Conservation (phyloP, 2,113 vertebrate genomes). For the Archocentrus centrarchus region DNA sequence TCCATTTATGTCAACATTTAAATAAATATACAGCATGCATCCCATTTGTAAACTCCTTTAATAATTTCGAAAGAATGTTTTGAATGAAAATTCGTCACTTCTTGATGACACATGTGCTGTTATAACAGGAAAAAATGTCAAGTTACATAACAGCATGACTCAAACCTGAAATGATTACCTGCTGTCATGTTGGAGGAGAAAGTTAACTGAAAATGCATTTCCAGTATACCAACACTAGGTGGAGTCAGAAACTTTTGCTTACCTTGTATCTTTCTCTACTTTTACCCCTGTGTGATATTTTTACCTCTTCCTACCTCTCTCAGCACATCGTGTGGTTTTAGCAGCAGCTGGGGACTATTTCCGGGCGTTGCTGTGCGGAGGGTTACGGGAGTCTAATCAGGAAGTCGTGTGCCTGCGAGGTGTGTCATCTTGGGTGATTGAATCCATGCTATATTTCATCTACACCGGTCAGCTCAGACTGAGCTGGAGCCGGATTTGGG, state of each 20-base stretch:
- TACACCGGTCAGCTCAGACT: constrained; percentile 26
- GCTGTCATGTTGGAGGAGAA: not conserved
- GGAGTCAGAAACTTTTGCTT: not conserved
- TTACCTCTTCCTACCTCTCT: not conserved
- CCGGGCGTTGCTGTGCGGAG: constrained; percentile 25
- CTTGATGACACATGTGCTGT: not conserved
- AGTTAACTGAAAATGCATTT: not conserved
- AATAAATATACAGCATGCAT: not conserved
- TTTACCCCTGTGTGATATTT: not conserved
- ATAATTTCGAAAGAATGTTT: not conserved
- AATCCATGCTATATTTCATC: constrained; percentile 33
- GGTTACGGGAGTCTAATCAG: constrained; percentile 24
- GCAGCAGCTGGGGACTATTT: constrained; percentile 41
- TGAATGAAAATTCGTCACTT: not conserved
- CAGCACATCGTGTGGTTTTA: constrained; percentile 12
- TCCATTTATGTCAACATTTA: not conserved
- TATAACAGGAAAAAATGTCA: not conserved
- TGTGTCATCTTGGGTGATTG: constrained; percentile 5
- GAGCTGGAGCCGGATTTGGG: constrained; percentile 34
- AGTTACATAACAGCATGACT: not conserved
- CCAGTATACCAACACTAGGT: not conserved
- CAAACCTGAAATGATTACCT: not conserved
- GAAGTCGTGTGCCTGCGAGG: constrained; percentile 16
- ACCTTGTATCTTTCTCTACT: not conserved
- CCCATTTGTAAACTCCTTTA: not conserved